Evolutionary conservation across 2,113 vertebrate genomes (phyloP).

Genomic region (Alectura lathami): DNA sequence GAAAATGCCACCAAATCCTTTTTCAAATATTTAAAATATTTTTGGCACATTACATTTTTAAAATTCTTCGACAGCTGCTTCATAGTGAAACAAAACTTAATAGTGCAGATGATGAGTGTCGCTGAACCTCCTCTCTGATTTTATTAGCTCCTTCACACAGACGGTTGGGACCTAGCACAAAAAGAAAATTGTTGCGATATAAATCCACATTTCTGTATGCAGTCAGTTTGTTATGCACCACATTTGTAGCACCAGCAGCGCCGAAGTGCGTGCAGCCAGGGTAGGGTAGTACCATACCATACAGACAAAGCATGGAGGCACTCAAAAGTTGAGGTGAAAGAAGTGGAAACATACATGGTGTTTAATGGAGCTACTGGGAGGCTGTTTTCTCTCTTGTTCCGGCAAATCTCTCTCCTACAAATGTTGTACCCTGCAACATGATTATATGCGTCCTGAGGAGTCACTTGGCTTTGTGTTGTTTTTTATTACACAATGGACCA

Average conservation of each 20-base stretch:
- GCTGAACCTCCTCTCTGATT: constrained; percentile 7
- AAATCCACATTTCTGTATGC: background rate
- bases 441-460: background rate
- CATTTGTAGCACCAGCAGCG: background rate
- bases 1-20: constrained; percentile 58
- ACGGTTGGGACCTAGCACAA: background rate
- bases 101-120: background rate
- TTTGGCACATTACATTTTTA: constrained; percentile 52
- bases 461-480: background rate
- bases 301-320: background rate
- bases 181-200: background rate
- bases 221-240: background rate
- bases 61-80: constrained; percentile 45
- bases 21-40: constrained; percentile 64
- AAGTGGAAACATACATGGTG: background rate
- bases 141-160: constrained; percentile 24
- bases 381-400: background rate
- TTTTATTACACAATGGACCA: background rate
- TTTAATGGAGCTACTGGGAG: background rate
- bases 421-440: background rate
- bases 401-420: no score
- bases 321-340: background rate
- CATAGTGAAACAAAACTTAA: background rate
- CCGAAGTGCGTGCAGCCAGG: background rate
- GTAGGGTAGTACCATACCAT: no score